These are phyloP conservation scores for Agapostemon virescens DNA, from an alignment of 2,888 invertebrate species.

Conservation along the genomic window DNA sequence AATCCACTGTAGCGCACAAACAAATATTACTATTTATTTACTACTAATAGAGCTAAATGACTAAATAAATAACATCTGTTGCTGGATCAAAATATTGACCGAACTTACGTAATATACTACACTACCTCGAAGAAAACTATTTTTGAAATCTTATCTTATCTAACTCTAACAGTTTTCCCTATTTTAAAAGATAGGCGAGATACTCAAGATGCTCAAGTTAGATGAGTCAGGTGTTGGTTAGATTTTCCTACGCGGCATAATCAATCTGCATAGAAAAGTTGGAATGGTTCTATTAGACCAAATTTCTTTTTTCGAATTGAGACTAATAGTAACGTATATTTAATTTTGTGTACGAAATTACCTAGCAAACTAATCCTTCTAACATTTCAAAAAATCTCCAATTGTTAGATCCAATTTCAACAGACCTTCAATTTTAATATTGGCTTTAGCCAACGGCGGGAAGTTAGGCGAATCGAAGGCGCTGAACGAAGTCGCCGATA, in stretches of 20 bases:
- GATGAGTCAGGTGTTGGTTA: too few relatives aligned
- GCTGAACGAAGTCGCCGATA: slow-evolving; percentile 86
- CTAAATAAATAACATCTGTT: background rate
- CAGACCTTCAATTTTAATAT: slow-evolving; percentile 87
- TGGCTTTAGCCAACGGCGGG: slow-evolving; percentile 90
- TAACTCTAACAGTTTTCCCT: too few relatives aligned
- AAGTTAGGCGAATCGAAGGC: slow-evolving; percentile 95
- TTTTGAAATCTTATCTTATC: too few relatives aligned
- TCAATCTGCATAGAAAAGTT: background rate
- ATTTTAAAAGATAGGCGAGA: too few relatives aligned
- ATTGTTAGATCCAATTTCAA: too few relatives aligned
- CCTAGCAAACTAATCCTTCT: too few relatives aligned
- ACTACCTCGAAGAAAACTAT: background rate
- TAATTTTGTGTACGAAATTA: too few relatives aligned
- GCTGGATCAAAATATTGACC: background rate
- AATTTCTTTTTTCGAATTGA: too few relatives aligned
- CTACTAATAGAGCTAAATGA: background rate
- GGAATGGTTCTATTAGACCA: background rate
- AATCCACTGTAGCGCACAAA: slow-evolving; percentile 83
- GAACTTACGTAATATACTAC: background rate
- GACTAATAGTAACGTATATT: too few relatives aligned
- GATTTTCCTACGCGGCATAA: too few relatives aligned
- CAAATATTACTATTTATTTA: background rate
- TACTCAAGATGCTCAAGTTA: too few relatives aligned
- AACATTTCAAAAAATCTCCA: too few relatives aligned